Conservation (phyloP, 2,113 vertebrate genomes). For the Entomyzon cyanotis region DNA sequence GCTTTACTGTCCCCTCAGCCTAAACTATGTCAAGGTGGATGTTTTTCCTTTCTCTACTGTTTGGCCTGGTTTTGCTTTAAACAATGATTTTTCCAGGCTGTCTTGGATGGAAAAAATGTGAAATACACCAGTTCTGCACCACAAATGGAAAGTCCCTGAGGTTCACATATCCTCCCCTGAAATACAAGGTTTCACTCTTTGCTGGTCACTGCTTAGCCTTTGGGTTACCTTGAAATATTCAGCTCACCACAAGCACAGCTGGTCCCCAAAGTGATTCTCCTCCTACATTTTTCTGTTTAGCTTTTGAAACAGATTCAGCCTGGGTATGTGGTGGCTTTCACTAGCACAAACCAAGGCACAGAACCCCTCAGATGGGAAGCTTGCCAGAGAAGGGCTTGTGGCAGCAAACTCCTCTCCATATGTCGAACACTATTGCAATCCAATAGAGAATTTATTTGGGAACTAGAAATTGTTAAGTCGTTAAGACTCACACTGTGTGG, state of each 20-base stretch:
- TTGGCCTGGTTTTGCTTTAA: constrained; percentile 22
- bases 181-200: not conserved
- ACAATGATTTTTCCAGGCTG: not conserved
- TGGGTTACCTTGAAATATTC: not conserved
- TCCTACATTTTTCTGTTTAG: not conserved
- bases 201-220: not conserved
- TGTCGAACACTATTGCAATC: not conserved
- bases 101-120: not conserved
- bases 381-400: not conserved
- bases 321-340: not conserved
- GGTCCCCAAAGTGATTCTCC: not conserved
- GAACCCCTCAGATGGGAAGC: not conserved
- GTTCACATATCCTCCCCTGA: not conserved
- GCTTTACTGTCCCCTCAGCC: not conserved
- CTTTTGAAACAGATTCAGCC: not conserved
- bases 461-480: not conserved
- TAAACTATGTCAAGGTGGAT: not conserved
- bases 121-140: not conserved
- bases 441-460: not conserved
- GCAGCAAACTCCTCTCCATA: not conserved
- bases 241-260: not conserved
- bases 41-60: not conserved
- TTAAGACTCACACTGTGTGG: not conserved
- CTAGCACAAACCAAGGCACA: not conserved
- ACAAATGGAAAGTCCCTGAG: not conserved